Percentiles rank a stretch among this genome's conserved stretches.
These are phyloP conservation scores for Philonicus albiceps DNA, from an alignment of 2,888 invertebrate genomes.

Conservation along the genomic window DNA sequence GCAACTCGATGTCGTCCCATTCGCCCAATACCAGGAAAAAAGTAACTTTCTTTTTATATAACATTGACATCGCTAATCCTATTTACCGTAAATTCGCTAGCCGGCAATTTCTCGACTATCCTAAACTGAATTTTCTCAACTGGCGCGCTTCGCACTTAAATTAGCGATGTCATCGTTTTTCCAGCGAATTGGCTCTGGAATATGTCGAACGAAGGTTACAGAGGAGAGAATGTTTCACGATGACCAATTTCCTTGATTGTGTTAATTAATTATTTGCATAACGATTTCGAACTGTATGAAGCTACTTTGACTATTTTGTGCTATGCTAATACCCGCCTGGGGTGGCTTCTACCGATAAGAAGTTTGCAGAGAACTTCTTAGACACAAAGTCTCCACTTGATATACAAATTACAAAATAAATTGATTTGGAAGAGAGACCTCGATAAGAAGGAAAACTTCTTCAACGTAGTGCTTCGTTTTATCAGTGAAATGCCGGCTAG, in stretches of 20 bases:
- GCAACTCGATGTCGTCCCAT: background rate
- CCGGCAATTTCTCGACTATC: background rate
- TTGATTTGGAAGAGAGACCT: background rate
- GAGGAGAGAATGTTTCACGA: background rate
- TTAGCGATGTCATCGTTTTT: background rate
- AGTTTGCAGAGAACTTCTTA: background rate
- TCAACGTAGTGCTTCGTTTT: background rate
- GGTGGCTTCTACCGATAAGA: background rate
- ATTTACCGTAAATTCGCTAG: background rate
- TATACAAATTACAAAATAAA: background rate
- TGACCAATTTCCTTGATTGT: background rate
- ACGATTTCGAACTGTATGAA: background rate
- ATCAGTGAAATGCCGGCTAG: background rate
- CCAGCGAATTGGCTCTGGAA: background rate
- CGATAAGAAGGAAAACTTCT: background rate
- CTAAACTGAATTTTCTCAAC: background rate
- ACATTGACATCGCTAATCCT: background rate
- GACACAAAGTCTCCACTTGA: background rate
- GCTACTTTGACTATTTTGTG: background rate
- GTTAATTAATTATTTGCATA: background rate
- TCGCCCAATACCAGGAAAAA: background rate
- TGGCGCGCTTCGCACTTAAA: background rate
- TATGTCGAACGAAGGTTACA: background rate
- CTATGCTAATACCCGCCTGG: background rate
- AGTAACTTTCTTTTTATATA: constrained; percentile 5